Conservation (phyloP, 2,888 invertebrate genomes). For the Drosophila neotestacea region DNA sequence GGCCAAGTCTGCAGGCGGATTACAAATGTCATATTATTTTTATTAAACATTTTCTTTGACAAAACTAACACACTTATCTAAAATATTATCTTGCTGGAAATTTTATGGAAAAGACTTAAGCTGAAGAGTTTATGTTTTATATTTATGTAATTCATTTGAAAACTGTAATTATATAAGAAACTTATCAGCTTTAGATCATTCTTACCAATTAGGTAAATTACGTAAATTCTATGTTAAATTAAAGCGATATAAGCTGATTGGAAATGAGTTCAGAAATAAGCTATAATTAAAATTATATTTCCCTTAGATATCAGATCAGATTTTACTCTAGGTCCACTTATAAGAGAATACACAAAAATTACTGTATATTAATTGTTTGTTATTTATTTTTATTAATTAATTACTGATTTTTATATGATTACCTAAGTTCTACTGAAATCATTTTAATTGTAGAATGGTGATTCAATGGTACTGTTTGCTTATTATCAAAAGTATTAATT, state of each 20-base stretch:
- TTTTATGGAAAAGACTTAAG: not conserved
- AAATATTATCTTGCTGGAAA: not conserved
- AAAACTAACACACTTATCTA: not conserved
- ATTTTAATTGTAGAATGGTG: not conserved
- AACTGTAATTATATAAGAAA: too few species aligned
- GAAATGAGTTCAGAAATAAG: too few species aligned
- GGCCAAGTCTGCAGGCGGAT: conserved; percentile 13
- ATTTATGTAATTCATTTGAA: too few species aligned
- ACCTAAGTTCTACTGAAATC: not conserved
- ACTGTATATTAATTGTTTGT: not conserved
- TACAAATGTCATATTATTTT: conserved; percentile 9
- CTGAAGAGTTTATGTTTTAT: not conserved
- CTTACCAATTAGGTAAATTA: too few species aligned
- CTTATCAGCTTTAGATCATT: too few species aligned
- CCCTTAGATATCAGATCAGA: not conserved
- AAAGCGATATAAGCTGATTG: too few species aligned
- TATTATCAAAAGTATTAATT: not conserved
- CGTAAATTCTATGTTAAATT: too few species aligned
- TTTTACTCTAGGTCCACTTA: too few species aligned
- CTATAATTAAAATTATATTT: not conserved
- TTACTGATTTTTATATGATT: not conserved
- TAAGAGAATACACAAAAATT: too few species aligned
- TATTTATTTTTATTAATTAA: not conserved
- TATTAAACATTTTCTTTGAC: not conserved
- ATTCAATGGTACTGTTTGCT: not conserved